phyloP scores from a whole-genome alignment of 2,797 vertebrate species.

The Thripadectes ignobilis region DNA sequence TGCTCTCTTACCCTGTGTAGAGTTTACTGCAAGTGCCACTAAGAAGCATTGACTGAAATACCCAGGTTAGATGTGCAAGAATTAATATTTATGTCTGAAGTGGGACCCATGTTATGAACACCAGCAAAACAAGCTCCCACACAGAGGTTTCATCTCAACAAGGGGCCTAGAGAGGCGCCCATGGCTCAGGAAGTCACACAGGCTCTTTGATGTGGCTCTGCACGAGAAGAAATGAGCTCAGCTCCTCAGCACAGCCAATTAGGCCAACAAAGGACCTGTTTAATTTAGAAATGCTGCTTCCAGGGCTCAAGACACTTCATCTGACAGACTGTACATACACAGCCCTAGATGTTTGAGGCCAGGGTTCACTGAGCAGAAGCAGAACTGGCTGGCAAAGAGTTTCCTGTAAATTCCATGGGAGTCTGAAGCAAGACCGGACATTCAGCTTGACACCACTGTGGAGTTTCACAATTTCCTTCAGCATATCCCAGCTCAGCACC shows the following conservation, averaged over 20 bases:
- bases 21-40: neutral
- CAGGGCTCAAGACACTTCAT: neutral
- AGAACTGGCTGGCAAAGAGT: neutral
- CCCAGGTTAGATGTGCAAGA: neutral
- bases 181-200: neutral
- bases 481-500: neutral
- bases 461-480: neutral
- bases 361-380: neutral
- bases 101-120: neutral
- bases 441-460: neutral
- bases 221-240: neutral
- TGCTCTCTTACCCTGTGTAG: rapidly evolving
- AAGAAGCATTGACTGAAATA: neutral
- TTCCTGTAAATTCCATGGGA: neutral
- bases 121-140: neutral
- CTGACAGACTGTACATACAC: neutral
- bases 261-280: neutral
- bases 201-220: slow-evolving; percentile 24
- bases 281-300: neutral
- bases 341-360: neutral
- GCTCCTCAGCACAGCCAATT: neutral
- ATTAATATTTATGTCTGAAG: neutral
- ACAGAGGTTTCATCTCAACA: neutral
- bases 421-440: neutral
- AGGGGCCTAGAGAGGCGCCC: neutral